Conservation (phyloP, 2,888 invertebrate genomes). For the Phlogophora meticulosa region DNA sequence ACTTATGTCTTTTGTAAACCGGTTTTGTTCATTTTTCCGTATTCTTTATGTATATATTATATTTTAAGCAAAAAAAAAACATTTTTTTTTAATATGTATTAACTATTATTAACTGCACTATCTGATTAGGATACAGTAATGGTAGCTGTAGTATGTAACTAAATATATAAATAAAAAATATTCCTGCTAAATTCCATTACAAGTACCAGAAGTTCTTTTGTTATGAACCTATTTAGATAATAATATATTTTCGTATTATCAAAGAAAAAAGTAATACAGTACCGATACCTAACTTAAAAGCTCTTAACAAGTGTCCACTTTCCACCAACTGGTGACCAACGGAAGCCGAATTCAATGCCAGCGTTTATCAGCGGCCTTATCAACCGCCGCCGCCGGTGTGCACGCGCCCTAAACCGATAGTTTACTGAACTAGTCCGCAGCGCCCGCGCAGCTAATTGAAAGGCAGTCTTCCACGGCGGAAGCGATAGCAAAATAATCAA, state of each 20-base stretch:
- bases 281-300: slow-evolving; percentile 14
- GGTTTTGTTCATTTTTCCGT: too few relatives aligned
- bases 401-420: slow-evolving; percentile 75
- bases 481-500: slow-evolving; percentile 78
- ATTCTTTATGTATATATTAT: too few relatives aligned
- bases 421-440: slow-evolving; percentile 84
- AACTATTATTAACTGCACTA: too few relatives aligned
- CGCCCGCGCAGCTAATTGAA: slow-evolving; percentile 87
- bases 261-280: neutral
- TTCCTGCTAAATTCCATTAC: neutral
- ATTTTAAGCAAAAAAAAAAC: too few relatives aligned
- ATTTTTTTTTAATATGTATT: too few relatives aligned
- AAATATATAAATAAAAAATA: too few relatives aligned
- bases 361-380: slow-evolving; percentile 59
- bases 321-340: slow-evolving; percentile 31
- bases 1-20: too few relatives aligned
- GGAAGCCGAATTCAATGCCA: slow-evolving; percentile 58
- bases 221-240: neutral
- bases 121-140: too few relatives aligned
- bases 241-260: neutral
- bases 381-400: slow-evolving; percentile 56
- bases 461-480: slow-evolving; percentile 72
- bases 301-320: slow-evolving; percentile 18
- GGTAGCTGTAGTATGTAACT: too few relatives aligned
- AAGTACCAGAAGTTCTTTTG: neutral